Percentiles rank a stretch among this genome's conserved stretches.
phyloP scores from a whole-genome alignment of 2,888 invertebrate species.

The Xestia rhomboidea region DNA sequence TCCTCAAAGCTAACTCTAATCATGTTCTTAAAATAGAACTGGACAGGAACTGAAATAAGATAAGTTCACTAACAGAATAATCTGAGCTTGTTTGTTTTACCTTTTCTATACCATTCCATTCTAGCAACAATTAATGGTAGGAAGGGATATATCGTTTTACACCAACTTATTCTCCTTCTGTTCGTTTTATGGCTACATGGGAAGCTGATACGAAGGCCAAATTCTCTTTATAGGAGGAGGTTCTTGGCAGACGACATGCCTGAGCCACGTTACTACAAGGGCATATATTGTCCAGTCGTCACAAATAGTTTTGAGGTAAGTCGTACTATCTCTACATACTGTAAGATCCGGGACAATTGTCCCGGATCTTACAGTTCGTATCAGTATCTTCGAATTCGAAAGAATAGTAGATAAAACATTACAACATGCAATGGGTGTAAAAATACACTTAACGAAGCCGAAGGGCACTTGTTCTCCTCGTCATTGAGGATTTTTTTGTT shows the following conservation, averaged over 20 bases:
- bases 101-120: not conserved
- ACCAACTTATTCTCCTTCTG: not conserved
- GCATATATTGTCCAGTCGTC: constrained; percentile 96
- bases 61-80: constrained; percentile 4
- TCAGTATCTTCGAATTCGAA: no score
- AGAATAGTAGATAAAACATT: not conserved
- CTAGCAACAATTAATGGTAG: not conserved
- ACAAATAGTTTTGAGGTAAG: constrained; percentile 94
- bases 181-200: not conserved
- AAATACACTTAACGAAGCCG: not conserved
- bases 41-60: not conserved
- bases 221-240: constrained; percentile 59
- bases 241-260: constrained; percentile 86
- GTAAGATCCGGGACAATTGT: no score
- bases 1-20: constrained; percentile 7
- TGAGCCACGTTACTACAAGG: constrained; percentile 95
- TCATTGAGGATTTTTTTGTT: not conserved
- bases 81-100: not conserved
- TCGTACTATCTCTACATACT: not conserved
- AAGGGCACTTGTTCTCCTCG: not conserved
- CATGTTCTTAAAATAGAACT: constrained; percentile 8
- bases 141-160: not conserved
- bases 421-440: not conserved
- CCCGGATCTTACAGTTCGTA: no score
- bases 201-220: not conserved